These are phyloP conservation scores for Neoniphon sammara DNA, from an alignment of 2,797 vertebrate species.

Conservation along the genomic window DNA sequence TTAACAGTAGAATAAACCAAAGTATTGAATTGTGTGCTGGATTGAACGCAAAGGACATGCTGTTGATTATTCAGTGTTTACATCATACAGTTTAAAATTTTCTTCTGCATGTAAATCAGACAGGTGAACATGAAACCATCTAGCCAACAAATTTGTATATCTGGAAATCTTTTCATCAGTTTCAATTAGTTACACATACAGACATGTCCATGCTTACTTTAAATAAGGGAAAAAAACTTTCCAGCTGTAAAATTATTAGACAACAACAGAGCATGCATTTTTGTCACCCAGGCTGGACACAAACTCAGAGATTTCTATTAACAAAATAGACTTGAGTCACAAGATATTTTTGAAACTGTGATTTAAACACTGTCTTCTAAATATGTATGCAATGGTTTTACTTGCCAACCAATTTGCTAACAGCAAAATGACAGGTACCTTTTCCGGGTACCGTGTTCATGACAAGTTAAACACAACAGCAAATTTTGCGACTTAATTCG, in stretches of 20 bases:
- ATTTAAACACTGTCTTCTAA: background rate
- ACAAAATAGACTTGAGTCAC: conserved; percentile 1
- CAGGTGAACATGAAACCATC: conserved; percentile 35
- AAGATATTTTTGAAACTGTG: conserved; percentile 10
- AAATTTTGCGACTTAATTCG: background rate
- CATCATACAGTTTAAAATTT: conserved; percentile 1
- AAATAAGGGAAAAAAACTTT: conserved; percentile 15
- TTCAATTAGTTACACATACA: conserved; percentile 39
- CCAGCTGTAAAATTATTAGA: background rate
- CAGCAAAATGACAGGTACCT: background rate
- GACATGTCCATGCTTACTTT: conserved; percentile 54
- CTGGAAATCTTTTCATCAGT: background rate
- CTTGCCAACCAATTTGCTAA: background rate
- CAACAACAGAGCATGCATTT: conserved; percentile 50
- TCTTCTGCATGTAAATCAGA: conserved; percentile 28
- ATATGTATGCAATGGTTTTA: background rate
- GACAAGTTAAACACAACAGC: background rate
- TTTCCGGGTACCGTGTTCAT: background rate
- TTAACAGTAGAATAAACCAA: conserved; percentile 29
- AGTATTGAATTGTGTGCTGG: conserved; percentile 25
- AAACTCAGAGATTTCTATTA: conserved; percentile 30
- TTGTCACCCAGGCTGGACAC: conserved; percentile 19
- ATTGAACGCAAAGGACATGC: background rate
- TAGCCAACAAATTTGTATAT: background rate
- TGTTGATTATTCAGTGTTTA: conserved; percentile 10